Conservation (phyloP, 2,797 vertebrate genomes). For the Syndactyla subalaris region DNA sequence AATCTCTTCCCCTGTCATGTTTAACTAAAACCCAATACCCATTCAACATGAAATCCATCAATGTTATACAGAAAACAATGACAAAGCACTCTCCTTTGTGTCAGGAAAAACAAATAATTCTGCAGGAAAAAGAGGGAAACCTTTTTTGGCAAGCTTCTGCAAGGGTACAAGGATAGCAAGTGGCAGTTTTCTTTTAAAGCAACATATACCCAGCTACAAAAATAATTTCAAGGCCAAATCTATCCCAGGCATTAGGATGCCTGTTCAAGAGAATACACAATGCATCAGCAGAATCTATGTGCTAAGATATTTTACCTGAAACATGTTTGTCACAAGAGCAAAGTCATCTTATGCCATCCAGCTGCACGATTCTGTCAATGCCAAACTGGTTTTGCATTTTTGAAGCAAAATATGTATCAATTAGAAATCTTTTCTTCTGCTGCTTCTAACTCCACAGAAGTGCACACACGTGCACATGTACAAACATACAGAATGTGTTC, state of each 20-base stretch:
- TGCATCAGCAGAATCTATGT: background rate
- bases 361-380: background rate
- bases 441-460: background rate
- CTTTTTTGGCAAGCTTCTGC: conserved; percentile 28
- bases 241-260: background rate
- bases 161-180: background rate
- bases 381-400: background rate
- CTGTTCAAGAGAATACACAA: background rate
- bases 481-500: background rate
- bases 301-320: conserved; percentile 25
- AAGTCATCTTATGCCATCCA: background rate
- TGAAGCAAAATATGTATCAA: background rate
- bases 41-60: conserved; percentile 94
- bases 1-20: conserved; percentile 86
- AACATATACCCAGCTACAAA: conserved; percentile 7
- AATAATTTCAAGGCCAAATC: conserved; percentile 18
- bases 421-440: background rate
- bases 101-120: conserved; percentile 71
- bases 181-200: conserved; percentile 40
- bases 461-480: background rate
- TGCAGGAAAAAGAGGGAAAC: conserved; percentile 54
- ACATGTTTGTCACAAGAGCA: background rate
- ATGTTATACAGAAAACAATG: conserved; percentile 89
- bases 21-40: conserved; percentile 93
- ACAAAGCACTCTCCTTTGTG: conserved; percentile 87